phyloP scores from a whole-genome alignment of 2,888 invertebrate species.

The Dione juno region DNA sequence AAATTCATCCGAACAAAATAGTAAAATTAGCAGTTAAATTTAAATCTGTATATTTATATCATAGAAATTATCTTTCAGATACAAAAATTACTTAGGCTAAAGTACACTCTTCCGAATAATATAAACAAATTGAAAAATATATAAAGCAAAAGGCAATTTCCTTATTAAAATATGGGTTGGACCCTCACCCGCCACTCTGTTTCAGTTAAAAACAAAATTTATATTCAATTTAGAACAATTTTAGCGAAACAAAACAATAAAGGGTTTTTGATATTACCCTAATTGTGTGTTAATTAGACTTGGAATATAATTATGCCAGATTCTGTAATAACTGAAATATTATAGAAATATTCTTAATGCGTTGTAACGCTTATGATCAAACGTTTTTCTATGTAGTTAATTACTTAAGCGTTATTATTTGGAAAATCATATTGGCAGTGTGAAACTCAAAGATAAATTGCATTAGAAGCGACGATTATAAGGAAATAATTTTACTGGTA shows the following conservation, averaged over 20 bases:
- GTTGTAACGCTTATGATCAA: not conserved
- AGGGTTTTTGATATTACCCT: constrained; percentile 37
- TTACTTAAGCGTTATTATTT: not conserved
- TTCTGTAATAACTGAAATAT: constrained; percentile 7
- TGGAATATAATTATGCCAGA: constrained; percentile 36
- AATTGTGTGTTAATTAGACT: constrained; percentile 35
- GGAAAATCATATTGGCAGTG: too few relatives aligned
- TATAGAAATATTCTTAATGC: not conserved
- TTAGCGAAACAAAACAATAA: constrained; percentile 37
- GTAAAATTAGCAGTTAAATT: too few relatives aligned
- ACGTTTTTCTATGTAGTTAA: not conserved
- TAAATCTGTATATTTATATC: too few relatives aligned
- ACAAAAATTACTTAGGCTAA: not conserved
- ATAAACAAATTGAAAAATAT: not conserved
- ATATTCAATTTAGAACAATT: constrained; percentile 32
- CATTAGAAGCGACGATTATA: not conserved
- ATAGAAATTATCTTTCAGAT: not conserved
- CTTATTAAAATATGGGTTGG: constrained; percentile 8
- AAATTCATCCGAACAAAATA: too few relatives aligned
- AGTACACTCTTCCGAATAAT: not conserved
- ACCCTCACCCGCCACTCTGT: constrained; percentile 7
- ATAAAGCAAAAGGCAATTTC: constrained; percentile 11
- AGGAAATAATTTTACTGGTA: too few relatives aligned
- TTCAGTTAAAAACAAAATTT: constrained; percentile 26
- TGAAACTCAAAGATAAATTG: not conserved